phyloP scores from a whole-genome alignment of 2,797 vertebrate genomes.

The Channallabes apus region DNA sequence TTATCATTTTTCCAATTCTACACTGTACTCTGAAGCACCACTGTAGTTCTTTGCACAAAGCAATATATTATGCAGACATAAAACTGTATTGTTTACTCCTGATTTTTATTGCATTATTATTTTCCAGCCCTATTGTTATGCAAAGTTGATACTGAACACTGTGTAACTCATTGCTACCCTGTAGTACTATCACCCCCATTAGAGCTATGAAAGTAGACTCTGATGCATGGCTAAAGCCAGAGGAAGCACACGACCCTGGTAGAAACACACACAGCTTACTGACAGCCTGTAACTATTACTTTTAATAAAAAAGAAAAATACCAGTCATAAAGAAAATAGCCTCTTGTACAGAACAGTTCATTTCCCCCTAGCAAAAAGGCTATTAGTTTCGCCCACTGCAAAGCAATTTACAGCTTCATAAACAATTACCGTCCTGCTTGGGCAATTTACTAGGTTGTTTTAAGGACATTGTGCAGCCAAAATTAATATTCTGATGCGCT shows the following conservation, averaged over 20 bases:
- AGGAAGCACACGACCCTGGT: slow-evolving; percentile 45
- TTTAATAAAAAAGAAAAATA: slow-evolving; percentile 62
- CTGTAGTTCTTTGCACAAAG: background rate
- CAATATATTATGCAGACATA: slow-evolving; percentile 15
- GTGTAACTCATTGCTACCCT: slow-evolving; percentile 50
- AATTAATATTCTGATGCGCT: slow-evolving; percentile 60
- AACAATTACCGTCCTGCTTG: slow-evolving; percentile 63
- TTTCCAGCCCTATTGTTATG: slow-evolving; percentile 47
- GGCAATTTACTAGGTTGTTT: slow-evolving; percentile 62
- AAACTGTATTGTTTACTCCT: slow-evolving; percentile 41
- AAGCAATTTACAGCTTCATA: slow-evolving; percentile 64
- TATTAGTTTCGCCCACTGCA: slow-evolving; percentile 61
- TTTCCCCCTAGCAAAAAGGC: slow-evolving; percentile 48
- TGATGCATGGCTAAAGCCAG: slow-evolving; percentile 55
- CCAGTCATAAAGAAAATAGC: slow-evolving; percentile 58
- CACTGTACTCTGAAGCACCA: background rate
- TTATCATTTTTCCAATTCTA: background rate
- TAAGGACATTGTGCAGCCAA: slow-evolving; percentile 58
- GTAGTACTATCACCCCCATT: slow-evolving; percentile 50
- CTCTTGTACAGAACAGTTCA: slow-evolving; percentile 57
- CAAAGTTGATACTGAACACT: slow-evolving; percentile 52
- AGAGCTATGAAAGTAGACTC: slow-evolving; percentile 53
- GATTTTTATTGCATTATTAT: slow-evolving; percentile 47
- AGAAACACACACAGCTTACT: slow-evolving; percentile 55
- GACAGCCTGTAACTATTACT: slow-evolving; percentile 54